Evolutionary conservation across 30 jellyfish, hydroid and myxozoan genomes (phyloP).

Genomic region (Haliclystus octoradiatus): DNA sequence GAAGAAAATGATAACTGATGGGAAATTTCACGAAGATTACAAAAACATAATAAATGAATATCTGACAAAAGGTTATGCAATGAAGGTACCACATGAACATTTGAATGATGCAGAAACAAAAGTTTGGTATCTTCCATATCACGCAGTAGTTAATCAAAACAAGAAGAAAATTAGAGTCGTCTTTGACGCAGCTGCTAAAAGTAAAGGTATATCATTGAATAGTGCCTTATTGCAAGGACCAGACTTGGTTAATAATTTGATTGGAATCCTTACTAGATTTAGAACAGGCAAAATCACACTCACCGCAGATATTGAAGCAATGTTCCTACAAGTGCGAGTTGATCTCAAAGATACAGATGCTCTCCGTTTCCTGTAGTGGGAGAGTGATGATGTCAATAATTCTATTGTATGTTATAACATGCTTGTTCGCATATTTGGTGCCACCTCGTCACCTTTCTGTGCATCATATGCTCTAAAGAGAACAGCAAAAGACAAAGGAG

Average conservation of each 20-base stretch:
- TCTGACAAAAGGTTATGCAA: neutral
- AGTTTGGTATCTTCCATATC: slow-evolving; percentile 3
- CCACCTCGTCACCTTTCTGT: no score
- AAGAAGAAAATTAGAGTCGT: slow-evolving; percentile 8
- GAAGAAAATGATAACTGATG: no score
- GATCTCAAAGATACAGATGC: neutral
- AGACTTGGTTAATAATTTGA: slow-evolving; percentile 9
- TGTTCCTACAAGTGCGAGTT: slow-evolving; percentile 14
- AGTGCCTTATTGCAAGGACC: slow-evolving; percentile 1
- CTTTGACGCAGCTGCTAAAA: slow-evolving; percentile 6
- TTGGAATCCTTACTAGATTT: neutral
- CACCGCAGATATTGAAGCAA: slow-evolving; percentile 20
- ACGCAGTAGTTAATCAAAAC: neutral
- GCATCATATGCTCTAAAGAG: no score
- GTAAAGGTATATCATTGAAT: neutral
- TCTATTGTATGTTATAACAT: no score
- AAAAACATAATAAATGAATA: no score
- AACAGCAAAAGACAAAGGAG: no score
- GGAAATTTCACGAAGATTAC: no score
- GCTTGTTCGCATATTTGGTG: no score
- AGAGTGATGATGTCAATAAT: no score
- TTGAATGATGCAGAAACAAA: neutral
- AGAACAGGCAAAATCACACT: slow-evolving; percentile 2
- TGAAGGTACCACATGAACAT: slow-evolving; percentile 4
- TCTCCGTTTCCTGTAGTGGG: no score